Percentiles rank a stretch among this genome's conserved stretches.
Evolutionary conservation across 2,888 invertebrate genomes (phyloP).

Genomic region (Melanotus villosus): DNA sequence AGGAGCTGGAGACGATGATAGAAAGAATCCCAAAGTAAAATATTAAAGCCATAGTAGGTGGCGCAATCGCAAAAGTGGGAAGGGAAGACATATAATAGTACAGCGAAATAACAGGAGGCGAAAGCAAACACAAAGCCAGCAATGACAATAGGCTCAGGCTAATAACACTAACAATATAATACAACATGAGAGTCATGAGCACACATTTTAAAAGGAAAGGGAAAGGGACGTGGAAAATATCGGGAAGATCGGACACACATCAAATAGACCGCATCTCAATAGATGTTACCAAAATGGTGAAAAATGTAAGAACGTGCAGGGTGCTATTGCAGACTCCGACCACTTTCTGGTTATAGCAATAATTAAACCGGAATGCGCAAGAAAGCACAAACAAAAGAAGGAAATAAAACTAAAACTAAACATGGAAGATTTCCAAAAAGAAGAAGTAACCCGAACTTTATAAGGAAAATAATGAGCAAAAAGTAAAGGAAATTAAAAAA

Average conservation of each 20-base stretch:
- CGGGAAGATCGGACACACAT: background rate
- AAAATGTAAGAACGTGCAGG: background rate
- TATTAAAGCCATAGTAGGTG: background rate
- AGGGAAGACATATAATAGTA: background rate
- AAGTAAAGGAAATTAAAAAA: no score
- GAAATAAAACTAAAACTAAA: background rate
- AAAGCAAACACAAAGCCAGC: background rate
- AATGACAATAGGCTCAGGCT: background rate
- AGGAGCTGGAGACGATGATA: no score
- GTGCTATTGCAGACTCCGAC: background rate
- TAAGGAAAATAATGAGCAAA: no score
- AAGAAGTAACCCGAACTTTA: background rate
- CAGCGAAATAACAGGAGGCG: background rate
- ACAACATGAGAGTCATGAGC: background rate
- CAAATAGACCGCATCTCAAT: background rate
- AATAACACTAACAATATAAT: background rate
- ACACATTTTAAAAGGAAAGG: background rate
- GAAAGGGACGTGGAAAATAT: background rate
- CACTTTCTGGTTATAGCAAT: background rate
- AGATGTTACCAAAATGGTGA: background rate
- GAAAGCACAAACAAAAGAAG: background rate
- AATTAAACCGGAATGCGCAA: background rate
- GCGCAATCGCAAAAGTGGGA: background rate
- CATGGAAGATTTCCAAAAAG: background rate
- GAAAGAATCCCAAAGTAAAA: background rate